Percentiles rank a stretch among this genome's conserved stretches.
Evolutionary conservation across 2,113 vertebrate species (phyloP).

Genomic region (Gavia stellata): DNA sequence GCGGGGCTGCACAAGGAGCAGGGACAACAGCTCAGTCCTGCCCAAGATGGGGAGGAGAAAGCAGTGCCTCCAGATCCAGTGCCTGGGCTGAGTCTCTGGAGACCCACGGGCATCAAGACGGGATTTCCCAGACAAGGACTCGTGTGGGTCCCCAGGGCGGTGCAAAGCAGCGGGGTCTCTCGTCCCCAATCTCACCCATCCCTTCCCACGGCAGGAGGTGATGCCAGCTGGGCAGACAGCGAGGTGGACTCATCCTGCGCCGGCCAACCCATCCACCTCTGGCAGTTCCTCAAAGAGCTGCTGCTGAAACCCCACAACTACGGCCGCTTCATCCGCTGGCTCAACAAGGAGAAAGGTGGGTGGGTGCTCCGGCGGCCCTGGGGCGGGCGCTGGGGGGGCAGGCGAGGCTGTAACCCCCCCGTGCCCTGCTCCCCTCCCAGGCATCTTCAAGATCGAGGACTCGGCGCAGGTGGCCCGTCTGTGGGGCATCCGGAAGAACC

Average conservation of each 20-base stretch:
- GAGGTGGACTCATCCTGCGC: slow-evolving; percentile 93
- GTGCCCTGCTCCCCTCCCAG: slow-evolving; percentile 43
- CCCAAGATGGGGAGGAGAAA: background rate
- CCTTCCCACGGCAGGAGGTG: slow-evolving; percentile 26
- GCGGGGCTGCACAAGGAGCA: rapidly evolving
- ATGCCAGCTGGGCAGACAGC: slow-evolving; percentile 79
- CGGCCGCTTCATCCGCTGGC: slow-evolving; percentile 95
- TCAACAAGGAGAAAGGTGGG: slow-evolving; percentile 95
- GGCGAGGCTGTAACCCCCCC: background rate
- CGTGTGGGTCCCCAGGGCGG: rapidly evolving
- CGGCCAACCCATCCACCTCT: slow-evolving; percentile 94
- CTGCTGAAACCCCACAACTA: slow-evolving; percentile 94
- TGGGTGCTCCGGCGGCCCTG: rapidly evolving
- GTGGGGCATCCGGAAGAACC: slow-evolving; percentile 96
- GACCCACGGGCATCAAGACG: rapidly evolving
- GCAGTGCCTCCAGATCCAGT: rapidly evolving
- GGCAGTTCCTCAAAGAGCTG: slow-evolving; percentile 96
- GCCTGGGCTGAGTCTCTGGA: background rate
- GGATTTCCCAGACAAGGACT: rapidly evolving
- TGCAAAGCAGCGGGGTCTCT: background rate
- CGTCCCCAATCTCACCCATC: background rate
- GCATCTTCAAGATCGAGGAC: slow-evolving; percentile 98
- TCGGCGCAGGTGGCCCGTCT: slow-evolving; percentile 93
- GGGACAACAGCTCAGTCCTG: no score
- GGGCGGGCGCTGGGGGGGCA: rapidly evolving